Conservation (phyloP, 2,113 vertebrate genomes). For the Trochalopteron elliotii region DNA sequence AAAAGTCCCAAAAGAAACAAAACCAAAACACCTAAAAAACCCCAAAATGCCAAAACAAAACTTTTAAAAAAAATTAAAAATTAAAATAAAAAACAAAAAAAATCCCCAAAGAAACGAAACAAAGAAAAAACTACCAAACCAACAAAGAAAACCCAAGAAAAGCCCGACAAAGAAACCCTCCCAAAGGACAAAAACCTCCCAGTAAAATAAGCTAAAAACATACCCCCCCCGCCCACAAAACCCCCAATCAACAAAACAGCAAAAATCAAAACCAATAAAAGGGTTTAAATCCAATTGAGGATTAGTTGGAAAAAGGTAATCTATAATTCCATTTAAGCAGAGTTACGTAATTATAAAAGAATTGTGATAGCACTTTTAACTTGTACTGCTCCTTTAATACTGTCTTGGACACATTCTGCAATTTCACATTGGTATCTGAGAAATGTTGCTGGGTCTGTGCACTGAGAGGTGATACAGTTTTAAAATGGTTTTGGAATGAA, state of each 20-base stretch:
- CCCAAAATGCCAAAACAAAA: too few relatives aligned
- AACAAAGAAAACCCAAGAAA: background rate
- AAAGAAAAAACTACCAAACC: background rate
- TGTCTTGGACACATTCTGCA: background rate
- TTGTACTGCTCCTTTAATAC: background rate
- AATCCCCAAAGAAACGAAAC: background rate
- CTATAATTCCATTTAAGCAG: background rate
- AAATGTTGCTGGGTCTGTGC: background rate
- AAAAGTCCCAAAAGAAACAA: background rate
- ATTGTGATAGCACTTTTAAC: background rate
- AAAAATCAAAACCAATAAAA: background rate
- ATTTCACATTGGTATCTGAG: background rate
- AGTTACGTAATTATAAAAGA: background rate
- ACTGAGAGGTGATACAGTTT: background rate
- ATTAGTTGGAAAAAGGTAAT: background rate
- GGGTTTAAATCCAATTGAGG: background rate
- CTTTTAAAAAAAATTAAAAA: too few relatives aligned
- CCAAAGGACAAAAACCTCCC: fast-evolving
- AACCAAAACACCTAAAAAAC: too few relatives aligned
- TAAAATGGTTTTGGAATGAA: background rate
- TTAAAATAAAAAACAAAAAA: too few relatives aligned
- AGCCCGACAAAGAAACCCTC: too few relatives aligned
- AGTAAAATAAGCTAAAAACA: background rate
- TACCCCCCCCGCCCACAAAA: fast-evolving
- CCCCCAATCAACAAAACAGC: fast-evolving